Evolutionary conservation across 1,140 invertebrate genomes (phyloP), one percentile per base, ranked within the genome.

Genomic region (Lineus longissimus): DNA sequence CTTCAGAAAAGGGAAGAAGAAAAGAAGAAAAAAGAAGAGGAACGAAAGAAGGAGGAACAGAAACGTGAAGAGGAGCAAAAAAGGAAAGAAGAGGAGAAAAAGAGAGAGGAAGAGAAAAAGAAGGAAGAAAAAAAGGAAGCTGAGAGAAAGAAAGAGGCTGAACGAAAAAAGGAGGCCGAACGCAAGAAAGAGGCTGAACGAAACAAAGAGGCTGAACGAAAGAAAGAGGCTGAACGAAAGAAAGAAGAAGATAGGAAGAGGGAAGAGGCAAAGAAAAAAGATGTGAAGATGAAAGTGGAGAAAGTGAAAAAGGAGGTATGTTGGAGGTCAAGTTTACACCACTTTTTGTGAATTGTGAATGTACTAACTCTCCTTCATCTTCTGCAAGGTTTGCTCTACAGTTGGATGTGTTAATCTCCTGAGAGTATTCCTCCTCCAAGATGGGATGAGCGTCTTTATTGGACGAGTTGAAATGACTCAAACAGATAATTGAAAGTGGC

Each of bases 61-160:
- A 45, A 47, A 7, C 30, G 30, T 41, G 22, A 47, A 31, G 22
- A 45, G 23, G 36, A 22, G 29, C 9, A 47, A 22, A 23, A 22
- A 13, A 27, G n/a, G 29, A 54, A 33, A 19, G 30, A 54, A 62
- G 51, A 36, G 31, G 40, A n/a, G 15, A 25, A 25, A 58, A 27
- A 36, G 33, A 27, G 13, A 36, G 29, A 27, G 56, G 55, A 29
- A 23, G 25, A 31, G 56, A 23, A n/a, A 23, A 6, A 25, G 7
- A n/a, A 36, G 27, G 29, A 31, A 58, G 45, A 30, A 25, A 58
- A 41, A 54, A 27, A 41, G 51, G 29, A 41, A 15, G 25, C 11
- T 13, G 54, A 31, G 25, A 54, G 59, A 54, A 25, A 62, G 22
- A 45, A 62, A 31, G 23, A 58, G 61, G 11, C 2, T 9, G 51